Base-by-base conservation (phyloP, 2,888 invertebrate species). In the Ichneumoninae sp. region DNA sequence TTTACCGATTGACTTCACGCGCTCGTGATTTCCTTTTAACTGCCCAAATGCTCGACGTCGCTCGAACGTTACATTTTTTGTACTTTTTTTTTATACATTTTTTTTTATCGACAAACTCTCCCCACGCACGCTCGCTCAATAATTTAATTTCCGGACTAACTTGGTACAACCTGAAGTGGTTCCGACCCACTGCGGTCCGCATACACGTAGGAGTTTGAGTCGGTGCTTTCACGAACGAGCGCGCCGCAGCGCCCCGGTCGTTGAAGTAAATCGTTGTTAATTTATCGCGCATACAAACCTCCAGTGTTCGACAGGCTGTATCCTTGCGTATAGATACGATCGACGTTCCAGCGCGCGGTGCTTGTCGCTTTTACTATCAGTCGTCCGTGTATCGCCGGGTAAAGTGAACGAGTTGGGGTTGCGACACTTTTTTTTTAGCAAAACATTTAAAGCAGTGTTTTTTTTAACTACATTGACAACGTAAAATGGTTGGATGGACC, bases 221-320 rank as follows among this genome's bases (percentile, higher is more conserved):
- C 22, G 40, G 33, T 13, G 26, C 22, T 73, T 70, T 65, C 40
- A 40, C 65, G 52, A 71, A 30, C 50, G 50, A 30, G 33, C 70
- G 36, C 16, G 36, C 60, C n/a, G 30, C 76, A 6, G 26, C 10
- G 33, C 19, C 40, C n/a, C 13, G 65, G 16, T 68, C 60, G 77
- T 77, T 74, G 54, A 84, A 79, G 80, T 84, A 79, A 79, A 83
- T 86, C 84, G 80, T 83, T 85, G 83, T 75, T 70, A 85, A 85
- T 83, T 84, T 83, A 78, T 83, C 73, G 73, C 73, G 40, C 50
- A 69, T 73, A 60, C 47, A 70, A 60, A 50, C 30, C 22, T 65
- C 70, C 19, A 50, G 54, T 73, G 69, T 63, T 69, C 60, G 68
- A 73, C 68, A 26, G 65, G 19, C 71, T 74, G 65, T 40, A 73